Conservation (phyloP, 2,797 vertebrate species). For the Sparidentex hasta region DNA sequence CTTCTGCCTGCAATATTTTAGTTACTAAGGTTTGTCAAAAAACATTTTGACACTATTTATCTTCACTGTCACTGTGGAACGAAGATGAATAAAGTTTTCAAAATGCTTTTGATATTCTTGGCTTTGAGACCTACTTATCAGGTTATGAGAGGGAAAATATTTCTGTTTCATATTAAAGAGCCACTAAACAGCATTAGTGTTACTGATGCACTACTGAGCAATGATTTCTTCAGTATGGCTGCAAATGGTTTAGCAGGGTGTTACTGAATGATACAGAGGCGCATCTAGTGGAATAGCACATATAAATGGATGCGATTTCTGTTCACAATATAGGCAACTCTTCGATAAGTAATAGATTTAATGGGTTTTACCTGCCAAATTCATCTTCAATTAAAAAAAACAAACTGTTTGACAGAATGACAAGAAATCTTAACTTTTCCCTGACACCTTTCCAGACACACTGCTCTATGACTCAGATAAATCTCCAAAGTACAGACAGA, state of each 20-base stretch:
- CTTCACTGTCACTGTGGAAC: slow-evolving; percentile 22
- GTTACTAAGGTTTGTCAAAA: slow-evolving; percentile 23
- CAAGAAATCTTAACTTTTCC: background rate
- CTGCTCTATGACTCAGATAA: slow-evolving; percentile 36
- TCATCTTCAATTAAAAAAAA: background rate
- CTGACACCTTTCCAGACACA: background rate
- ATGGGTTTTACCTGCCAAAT: background rate
- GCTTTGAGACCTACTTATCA: slow-evolving; percentile 7
- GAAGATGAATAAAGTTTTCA: slow-evolving; percentile 47
- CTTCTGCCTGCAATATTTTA: slow-evolving; percentile 7
- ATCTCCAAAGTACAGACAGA: slow-evolving; percentile 31
- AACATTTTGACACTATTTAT: slow-evolving; percentile 54
- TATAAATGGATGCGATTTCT: slow-evolving; percentile 13
- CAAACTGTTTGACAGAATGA: background rate
- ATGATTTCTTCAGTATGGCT: slow-evolving; percentile 3
- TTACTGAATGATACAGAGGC: slow-evolving; percentile 39
- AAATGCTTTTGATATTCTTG: slow-evolving; percentile 54
- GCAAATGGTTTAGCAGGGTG: slow-evolving; percentile 18
- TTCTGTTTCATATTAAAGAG: slow-evolving; percentile 32
- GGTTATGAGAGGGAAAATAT: slow-evolving; percentile 25
- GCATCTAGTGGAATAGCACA: slow-evolving; percentile 11
- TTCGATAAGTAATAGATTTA: background rate
- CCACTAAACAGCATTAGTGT: slow-evolving; percentile 43
- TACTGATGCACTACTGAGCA: slow-evolving; percentile 44
- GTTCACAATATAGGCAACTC: background rate